Percentiles rank a stretch among this genome's conserved stretches.
These are phyloP conservation scores for Littorina saxatilis DNA, from an alignment of 1,140 invertebrate genomes.

Conservation along the genomic window DNA sequence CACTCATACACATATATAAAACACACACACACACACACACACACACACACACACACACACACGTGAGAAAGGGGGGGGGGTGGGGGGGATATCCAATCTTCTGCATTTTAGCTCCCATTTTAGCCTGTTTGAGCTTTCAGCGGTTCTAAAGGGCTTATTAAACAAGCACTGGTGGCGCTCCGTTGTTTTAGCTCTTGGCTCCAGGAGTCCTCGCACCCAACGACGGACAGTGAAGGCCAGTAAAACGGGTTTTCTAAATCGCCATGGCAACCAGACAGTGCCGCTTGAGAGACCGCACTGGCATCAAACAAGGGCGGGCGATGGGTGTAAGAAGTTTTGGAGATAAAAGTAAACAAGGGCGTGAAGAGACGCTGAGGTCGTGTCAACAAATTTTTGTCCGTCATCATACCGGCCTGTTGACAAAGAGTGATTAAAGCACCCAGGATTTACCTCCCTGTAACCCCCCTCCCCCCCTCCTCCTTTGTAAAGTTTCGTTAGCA, in stretches of 20 bases:
- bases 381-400: background rate
- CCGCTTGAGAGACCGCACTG: background rate
- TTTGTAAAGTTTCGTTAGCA: too few relatives aligned
- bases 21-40: too few relatives aligned
- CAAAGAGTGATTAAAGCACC: too few relatives aligned
- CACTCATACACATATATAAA: too few relatives aligned
- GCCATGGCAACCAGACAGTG: background rate
- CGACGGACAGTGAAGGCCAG: background rate
- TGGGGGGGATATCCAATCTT: too few relatives aligned
- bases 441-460: too few relatives aligned
- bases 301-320: background rate
- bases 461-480: too few relatives aligned
- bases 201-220: background rate
- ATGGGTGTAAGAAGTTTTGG: background rate
- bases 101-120: background rate
- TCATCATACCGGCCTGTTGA: background rate
- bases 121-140: background rate
- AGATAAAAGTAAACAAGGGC: slow-evolving; percentile 3
- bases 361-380: background rate
- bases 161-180: background rate
- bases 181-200: slow-evolving; percentile 13
- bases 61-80: too few relatives aligned
- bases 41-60: too few relatives aligned
- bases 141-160: slow-evolving; percentile 8
- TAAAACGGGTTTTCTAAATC: background rate